These are phyloP conservation scores for Eupithecia exiguata DNA, from an alignment of 2,888 invertebrate genomes.

Conservation along the genomic window DNA sequence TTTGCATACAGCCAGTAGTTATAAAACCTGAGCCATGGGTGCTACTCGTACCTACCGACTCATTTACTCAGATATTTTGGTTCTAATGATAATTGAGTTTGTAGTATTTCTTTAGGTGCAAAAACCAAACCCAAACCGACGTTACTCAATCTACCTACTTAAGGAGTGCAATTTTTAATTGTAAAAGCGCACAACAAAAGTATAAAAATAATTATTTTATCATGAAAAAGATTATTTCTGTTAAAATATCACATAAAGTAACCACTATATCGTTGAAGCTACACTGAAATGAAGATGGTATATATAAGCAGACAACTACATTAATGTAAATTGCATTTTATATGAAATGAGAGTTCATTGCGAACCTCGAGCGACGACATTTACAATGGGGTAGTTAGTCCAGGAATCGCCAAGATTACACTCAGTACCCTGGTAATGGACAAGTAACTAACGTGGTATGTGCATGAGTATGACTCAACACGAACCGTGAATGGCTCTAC, in stretches of 20 bases:
- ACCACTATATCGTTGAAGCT: neutral
- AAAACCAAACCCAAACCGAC: neutral
- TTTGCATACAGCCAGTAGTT: conserved; percentile 23
- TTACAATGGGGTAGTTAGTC: neutral
- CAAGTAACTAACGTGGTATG: neutral
- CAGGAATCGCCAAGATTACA: neutral
- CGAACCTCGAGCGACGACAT: neutral
- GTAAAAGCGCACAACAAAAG: neutral
- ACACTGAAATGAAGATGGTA: conserved; percentile 18
- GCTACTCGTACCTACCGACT: too few relatives aligned
- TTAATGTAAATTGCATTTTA: conserved; percentile 16
- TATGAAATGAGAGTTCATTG: conserved; percentile 17
- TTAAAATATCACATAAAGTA: neutral
- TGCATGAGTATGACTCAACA: neutral
- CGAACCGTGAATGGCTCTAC: neutral
- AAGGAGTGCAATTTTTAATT: neutral
- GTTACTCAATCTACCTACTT: too few relatives aligned
- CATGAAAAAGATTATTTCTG: neutral
- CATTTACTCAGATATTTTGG: neutral
- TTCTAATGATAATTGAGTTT: neutral
- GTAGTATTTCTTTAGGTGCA: neutral
- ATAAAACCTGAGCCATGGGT: neutral
- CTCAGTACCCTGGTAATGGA: neutral
- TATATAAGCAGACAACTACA: conserved; percentile 26
- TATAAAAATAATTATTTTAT: neutral